phyloP scores from a whole-genome alignment of 2,113 vertebrate species.

The Furnarius figulus region DNA sequence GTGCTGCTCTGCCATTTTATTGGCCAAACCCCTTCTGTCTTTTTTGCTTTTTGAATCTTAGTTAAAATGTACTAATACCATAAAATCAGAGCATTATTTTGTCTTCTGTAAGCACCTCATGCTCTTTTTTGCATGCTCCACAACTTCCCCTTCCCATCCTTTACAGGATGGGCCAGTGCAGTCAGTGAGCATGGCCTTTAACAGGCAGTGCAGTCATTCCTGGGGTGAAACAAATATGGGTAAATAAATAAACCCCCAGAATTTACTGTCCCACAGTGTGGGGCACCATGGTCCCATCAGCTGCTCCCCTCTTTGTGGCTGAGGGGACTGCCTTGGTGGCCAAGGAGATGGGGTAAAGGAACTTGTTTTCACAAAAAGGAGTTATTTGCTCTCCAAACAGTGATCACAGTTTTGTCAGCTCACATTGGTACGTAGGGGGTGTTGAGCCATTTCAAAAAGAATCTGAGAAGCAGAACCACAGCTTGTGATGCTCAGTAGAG shows the following conservation, averaged over 20 bases:
- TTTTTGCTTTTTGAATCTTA: neutral
- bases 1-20: neutral
- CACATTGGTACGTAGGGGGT: fast-evolving
- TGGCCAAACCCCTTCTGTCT: neutral
- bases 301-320: fast-evolving
- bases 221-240: neutral
- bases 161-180: neutral
- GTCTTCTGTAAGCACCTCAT: neutral
- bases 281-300: neutral
- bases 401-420: neutral
- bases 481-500: neutral
- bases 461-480: neutral
- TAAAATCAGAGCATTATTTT: neutral
- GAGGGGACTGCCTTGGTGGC: neutral
- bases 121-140: neutral
- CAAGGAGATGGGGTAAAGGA: neutral
- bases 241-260: neutral
- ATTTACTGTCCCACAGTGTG: neutral
- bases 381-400: neutral
- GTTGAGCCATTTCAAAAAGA: neutral
- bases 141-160: neutral
- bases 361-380: fast-evolving
- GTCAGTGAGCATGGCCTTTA: neutral
- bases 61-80: neutral
- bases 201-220: neutral